Evolutionary conservation across 2,113 vertebrate genomes (phyloP).

Genomic region (Rana temporaria): DNA sequence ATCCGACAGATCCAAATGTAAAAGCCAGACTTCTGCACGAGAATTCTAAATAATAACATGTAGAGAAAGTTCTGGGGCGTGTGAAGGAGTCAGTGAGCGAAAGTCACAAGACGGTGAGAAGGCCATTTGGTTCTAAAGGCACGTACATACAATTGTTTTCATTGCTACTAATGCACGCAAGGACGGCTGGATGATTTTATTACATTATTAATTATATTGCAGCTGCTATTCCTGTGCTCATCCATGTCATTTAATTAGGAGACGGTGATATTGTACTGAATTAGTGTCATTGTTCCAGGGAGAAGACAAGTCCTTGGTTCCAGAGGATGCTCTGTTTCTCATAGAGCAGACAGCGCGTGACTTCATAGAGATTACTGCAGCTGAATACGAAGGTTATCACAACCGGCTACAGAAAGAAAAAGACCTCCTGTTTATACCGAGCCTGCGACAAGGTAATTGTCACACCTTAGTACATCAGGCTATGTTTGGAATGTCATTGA

Average conservation of each 20-base stretch:
- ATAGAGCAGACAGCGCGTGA: constrained; percentile 75
- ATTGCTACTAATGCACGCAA: too few species aligned
- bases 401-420: constrained; percentile 73
- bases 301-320: constrained; percentile 78
- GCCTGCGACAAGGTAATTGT: constrained; percentile 76
- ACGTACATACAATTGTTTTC: too few species aligned
- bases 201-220: not conserved
- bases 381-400: constrained; percentile 78
- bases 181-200: too few species aligned
- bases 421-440: constrained; percentile 83
- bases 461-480: not conserved
- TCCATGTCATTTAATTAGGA: not conserved
- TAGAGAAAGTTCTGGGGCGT: too few species aligned
- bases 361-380: constrained; percentile 77
- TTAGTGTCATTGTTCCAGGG: constrained; percentile 67
- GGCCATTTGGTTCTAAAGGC: too few species aligned
- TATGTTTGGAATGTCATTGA: too few species aligned
- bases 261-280: not conserved
- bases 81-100: too few species aligned
- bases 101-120: too few species aligned
- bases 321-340: constrained; percentile 75
- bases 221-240: not conserved
- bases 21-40: too few species aligned
- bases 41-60: too few species aligned
- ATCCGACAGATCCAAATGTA: too few species aligned